A percentile compares a stretch with the other conserved stretches of the same genome.
Conservation (phyloP, 2,797 vertebrate genomes). For the Zenarchopterus dispar region DNA sequence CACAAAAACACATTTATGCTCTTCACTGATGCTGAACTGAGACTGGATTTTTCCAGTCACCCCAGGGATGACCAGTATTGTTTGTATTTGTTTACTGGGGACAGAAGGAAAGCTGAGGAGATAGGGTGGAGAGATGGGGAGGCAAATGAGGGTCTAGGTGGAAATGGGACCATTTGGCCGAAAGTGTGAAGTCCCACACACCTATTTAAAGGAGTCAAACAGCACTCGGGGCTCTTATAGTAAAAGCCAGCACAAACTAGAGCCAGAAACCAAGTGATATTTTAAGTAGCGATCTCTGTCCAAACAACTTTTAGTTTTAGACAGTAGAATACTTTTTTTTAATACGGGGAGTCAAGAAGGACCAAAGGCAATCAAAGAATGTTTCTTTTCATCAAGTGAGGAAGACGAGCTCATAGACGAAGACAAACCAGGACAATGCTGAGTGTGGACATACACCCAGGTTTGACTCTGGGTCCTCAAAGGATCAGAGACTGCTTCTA, state of each 20-base stretch:
- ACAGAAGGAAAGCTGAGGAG: constrained; percentile 39
- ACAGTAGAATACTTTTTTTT: not conserved
- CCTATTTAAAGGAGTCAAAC: constrained; percentile 75
- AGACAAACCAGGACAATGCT: constrained; percentile 62
- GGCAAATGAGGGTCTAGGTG: constrained; percentile 64
- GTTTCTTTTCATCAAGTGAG: constrained; percentile 27
- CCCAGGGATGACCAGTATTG: constrained; percentile 8
- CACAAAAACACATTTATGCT: no score
- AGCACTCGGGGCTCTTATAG: constrained; percentile 36
- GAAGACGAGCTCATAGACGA: constrained; percentile 17
- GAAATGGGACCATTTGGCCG: constrained; percentile 81
- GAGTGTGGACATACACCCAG: constrained; percentile 80
- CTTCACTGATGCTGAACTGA: not conserved
- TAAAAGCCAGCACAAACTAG: constrained; percentile 20
- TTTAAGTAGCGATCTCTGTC: not conserved
- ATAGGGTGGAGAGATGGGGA: constrained; percentile 35
- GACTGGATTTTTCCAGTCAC: constrained; percentile 2
- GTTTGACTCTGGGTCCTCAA: constrained; percentile 76
- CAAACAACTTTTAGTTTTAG: not conserved
- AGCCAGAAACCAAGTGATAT: not conserved
- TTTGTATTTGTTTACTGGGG: constrained; percentile 44
- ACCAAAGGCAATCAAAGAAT: constrained; percentile 16
- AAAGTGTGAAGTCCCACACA: constrained; percentile 80
- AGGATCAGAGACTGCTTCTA: constrained; percentile 82
- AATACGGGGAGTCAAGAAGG: not conserved